Conservation (phyloP, 64 coral and sea anemone species). For the Hydrozoanthus tunicans region DNA sequence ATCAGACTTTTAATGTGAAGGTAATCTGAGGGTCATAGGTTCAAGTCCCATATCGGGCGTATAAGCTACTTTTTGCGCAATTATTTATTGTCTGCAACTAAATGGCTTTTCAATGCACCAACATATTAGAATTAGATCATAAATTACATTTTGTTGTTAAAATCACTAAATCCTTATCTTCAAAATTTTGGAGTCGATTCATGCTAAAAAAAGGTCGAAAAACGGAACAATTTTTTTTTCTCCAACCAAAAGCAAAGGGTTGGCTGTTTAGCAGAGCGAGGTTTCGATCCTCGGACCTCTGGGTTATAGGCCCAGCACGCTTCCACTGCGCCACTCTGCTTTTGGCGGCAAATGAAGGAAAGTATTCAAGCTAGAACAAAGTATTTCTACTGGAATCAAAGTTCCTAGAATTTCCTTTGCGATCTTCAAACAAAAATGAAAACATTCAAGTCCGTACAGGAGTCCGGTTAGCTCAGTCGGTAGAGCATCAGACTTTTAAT, state of each 20-base stretch:
- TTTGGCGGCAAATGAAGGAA: too few species aligned
- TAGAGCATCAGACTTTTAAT: too few species aligned
- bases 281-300: too few species aligned
- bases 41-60: slow-evolving; percentile 14
- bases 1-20: too few species aligned
- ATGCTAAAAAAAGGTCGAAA: neutral
- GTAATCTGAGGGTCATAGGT: too few species aligned
- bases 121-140: neutral
- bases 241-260: too few species aligned
- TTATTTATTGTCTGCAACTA: slow-evolving; percentile 1
- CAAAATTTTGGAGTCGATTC: neutral
- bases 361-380: neutral
- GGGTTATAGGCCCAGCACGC: too few species aligned
- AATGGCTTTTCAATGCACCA: neutral
- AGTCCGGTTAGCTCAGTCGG: too few species aligned
- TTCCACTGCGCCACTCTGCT: slow-evolving; percentile 6
- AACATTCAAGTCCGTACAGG: too few species aligned
- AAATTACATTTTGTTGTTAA: neutral
- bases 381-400: neutral
- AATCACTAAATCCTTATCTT: neutral
- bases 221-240: too few species aligned
- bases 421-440: too few species aligned
- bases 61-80: neutral
- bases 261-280: too few species aligned
- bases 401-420: neutral